A percentile compares a stretch with the other conserved stretches of the same genome.
Conservation (phyloP, 2,888 invertebrate species). For the Tryphoninae sp. region DNA sequence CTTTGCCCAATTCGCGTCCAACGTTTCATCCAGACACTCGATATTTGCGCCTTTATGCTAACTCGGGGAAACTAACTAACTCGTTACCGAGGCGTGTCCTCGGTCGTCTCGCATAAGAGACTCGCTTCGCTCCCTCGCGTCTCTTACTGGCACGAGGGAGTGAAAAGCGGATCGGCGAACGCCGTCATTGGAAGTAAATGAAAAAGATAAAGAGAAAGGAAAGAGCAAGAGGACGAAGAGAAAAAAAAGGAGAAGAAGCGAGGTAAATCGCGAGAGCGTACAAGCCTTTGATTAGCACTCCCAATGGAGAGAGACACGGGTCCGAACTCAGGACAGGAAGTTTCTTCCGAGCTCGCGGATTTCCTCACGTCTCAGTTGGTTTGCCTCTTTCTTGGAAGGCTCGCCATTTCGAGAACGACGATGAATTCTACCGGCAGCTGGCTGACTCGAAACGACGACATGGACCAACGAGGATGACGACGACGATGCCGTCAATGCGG, state of each 20-base stretch:
- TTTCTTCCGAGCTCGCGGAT: slow-evolving; percentile 40
- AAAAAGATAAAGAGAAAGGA: slow-evolving; percentile 33
- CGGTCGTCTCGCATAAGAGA: slow-evolving; percentile 18
- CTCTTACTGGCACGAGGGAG: background rate
- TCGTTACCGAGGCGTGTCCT: slow-evolving; percentile 13
- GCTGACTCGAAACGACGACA: slow-evolving; percentile 25
- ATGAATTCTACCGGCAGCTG: slow-evolving; percentile 36
- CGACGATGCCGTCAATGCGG: slow-evolving; percentile 2
- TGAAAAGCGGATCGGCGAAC: slow-evolving; percentile 28
- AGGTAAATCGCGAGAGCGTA: slow-evolving; percentile 27
- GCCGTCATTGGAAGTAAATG: slow-evolving; percentile 43
- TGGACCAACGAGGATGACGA: slow-evolving; percentile 25
- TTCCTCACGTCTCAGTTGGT: slow-evolving; percentile 40
- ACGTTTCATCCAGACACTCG: background rate
- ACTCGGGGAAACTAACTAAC: slow-evolving; percentile 44
- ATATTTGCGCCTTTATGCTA: slow-evolving; percentile 20
- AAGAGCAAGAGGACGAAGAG: background rate
- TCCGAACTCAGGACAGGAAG: slow-evolving; percentile 40
- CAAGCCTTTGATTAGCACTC: slow-evolving; percentile 53
- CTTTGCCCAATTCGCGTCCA: too few species aligned
- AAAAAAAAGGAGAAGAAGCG: slow-evolving; percentile 17
- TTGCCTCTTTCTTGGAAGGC: slow-evolving; percentile 31
- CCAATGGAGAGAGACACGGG: slow-evolving; percentile 27
- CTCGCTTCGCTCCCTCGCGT: background rate
- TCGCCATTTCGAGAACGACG: slow-evolving; percentile 28